A percentile compares a stretch with the other conserved stretches of the same genome.
Conservation (phyloP, 2,113 vertebrate genomes). For the Mystacornis crossleyi region DNA sequence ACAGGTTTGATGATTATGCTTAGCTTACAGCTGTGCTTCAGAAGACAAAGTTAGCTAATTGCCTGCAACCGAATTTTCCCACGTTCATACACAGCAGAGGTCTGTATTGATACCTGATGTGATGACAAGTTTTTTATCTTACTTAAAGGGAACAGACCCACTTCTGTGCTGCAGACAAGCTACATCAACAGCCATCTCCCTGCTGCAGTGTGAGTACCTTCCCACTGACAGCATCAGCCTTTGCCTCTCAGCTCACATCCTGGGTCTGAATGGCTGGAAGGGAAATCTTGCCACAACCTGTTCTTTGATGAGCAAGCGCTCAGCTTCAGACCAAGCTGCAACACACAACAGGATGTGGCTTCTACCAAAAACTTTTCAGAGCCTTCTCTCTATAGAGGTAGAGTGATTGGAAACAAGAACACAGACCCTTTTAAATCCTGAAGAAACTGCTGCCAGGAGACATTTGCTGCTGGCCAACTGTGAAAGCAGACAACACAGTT, state of each 20-base stretch:
- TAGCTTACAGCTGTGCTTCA: neutral
- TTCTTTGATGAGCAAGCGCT: neutral
- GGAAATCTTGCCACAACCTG: neutral
- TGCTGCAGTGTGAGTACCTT: neutral
- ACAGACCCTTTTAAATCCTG: neutral
- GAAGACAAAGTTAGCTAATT: neutral
- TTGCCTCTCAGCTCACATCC: neutral
- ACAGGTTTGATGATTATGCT: neutral
- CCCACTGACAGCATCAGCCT: neutral
- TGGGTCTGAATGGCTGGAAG: neutral
- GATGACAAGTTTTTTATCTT: neutral
- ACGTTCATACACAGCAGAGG: neutral
- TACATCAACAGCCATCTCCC: neutral
- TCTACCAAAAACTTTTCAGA: neutral
- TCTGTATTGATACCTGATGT: neutral
- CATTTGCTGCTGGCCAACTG: neutral
- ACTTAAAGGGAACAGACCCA: neutral
- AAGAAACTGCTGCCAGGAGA: neutral
- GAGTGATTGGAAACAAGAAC: neutral
- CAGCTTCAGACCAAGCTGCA: neutral
- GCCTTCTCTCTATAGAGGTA: neutral
- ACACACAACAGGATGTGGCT: neutral
- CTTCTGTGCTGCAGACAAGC: neutral
- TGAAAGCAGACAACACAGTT: neutral
- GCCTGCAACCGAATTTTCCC: neutral